Evolutionary conservation across 2,888 invertebrate genomes (phyloP), one percentile per base, ranked within the genome.

Genomic region (Cetonia aurata): DNA sequence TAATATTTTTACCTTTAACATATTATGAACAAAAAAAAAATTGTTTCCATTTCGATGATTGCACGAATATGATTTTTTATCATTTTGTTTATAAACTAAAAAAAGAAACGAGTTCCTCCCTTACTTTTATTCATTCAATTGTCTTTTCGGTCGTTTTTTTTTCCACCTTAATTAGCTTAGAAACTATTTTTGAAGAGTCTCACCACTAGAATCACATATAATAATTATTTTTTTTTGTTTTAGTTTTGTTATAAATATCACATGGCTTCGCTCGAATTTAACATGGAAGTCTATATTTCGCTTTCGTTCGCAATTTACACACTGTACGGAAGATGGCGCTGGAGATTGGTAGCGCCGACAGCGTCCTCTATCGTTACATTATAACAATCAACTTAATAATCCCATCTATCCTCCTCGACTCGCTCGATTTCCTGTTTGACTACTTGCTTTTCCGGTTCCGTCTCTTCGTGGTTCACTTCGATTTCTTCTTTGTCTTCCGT

Each of bases 341-440:
- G 15, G 46, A 59, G 42, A 13, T 31, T 41, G 17, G 50, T 37
- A 37, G 19, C 25, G 62, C 50, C 37, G 17, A 57, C 19, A 42
- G 57, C 44, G 57, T 42, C 42, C 57, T 57, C 57, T 41, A 10
- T 60, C 31, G 48, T 59, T 52, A 50, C 44, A 37, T 68, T 67
- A 65, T 46, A 70, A 68, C 71, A 73, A 70, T 66, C 50, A 72
- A 62, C 71, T 82, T 80, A 86, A 80, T 90, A 90, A 80, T 89
- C 89, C 90, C 90, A 90, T 83, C 89, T 85, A 79, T 89, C 89
- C 77, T 89, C 88, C 75, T 89, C 89, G 75, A 72, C 76, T 37
- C 37, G 37, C 1, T 37, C 37, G 77, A 62, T 81, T 79, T 73
- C 76, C 72, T 72, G 74, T 66, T 77, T 75, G 44, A 82, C 37